Conservation (phyloP, 1,140 invertebrate species). For the Gonatopus flavifemur region DNA sequence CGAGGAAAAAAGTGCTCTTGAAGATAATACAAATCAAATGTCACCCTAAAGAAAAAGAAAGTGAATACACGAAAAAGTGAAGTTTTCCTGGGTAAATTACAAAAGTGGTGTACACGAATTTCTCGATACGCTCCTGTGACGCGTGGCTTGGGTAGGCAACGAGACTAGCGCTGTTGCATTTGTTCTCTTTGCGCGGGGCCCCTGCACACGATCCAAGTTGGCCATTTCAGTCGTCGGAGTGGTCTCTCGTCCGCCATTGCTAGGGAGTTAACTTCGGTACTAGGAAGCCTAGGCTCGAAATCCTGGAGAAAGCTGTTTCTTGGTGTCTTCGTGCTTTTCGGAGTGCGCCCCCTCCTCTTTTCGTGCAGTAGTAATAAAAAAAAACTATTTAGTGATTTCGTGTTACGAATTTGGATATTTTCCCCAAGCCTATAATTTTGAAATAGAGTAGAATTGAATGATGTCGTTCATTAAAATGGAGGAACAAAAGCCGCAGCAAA, state of each 20-base stretch:
- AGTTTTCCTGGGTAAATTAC: too few relatives aligned
- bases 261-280: conserved; percentile 42
- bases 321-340: conserved; percentile 4
- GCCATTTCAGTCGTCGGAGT: conserved; percentile 4
- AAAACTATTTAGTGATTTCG: conserved; percentile 56
- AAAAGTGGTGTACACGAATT: not conserved
- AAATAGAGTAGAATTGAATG: conserved; percentile 12
- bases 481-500: conserved; percentile 22
- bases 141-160: conserved; percentile 4
- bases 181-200: not conserved
- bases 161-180: not conserved
- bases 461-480: conserved; percentile 22
- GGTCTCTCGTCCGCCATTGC: conserved; percentile 35
- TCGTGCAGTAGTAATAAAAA: too few relatives aligned
- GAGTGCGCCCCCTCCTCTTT: conserved; percentile 24
- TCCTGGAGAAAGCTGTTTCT: too few relatives aligned
- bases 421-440: conserved; percentile 21
- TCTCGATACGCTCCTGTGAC: conserved; percentile 8
- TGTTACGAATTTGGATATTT: conserved; percentile 42
- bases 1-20: not conserved
- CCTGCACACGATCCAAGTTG: not conserved
- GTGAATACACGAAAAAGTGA: too few relatives aligned
- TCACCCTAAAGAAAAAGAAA: too few relatives aligned
- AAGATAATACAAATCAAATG: not conserved
- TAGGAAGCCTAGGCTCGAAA: conserved; percentile 28